These are phyloP conservation scores for Proisotoma minuta DNA, from an alignment of 2,888 invertebrate genomes.

Conservation along the genomic window DNA sequence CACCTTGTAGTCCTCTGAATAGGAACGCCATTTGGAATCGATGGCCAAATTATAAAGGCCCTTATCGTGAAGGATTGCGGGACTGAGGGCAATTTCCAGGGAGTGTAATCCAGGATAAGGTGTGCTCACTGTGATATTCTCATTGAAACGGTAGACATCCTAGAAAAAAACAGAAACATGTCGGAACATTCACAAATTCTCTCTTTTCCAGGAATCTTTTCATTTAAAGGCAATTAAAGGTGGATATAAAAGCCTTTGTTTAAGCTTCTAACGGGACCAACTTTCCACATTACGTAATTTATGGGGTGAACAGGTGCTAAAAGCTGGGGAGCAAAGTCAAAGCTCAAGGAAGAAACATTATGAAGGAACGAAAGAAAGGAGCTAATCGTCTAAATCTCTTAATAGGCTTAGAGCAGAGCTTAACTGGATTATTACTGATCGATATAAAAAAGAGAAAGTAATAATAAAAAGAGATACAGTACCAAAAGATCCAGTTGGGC, in stretches of 20 bases:
- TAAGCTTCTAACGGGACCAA: not conserved
- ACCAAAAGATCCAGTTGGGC: slow-evolving; percentile 44
- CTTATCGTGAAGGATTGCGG: slow-evolving; percentile 38
- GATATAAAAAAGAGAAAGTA: too few species aligned
- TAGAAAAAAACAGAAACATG: slow-evolving; percentile 17
- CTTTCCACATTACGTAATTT: too few species aligned
- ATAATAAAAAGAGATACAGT: slow-evolving; percentile 14
- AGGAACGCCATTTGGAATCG: slow-evolving; percentile 45
- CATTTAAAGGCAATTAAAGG: too few species aligned
- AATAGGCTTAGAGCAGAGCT: slow-evolving; percentile 22
- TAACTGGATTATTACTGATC: slow-evolving; percentile 16
- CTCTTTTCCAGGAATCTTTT: too few species aligned
- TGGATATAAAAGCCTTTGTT: not conserved
- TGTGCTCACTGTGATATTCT: slow-evolving; percentile 46
- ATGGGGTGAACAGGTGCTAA: too few species aligned
- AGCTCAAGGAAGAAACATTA: not conserved
- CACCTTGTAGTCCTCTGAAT: slow-evolving; percentile 45
- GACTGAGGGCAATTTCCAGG: slow-evolving; percentile 46
- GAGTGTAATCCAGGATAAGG: slow-evolving; percentile 45
- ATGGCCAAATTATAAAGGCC: slow-evolving; percentile 44
- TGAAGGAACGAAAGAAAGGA: too few species aligned
- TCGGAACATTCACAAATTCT: not conserved
- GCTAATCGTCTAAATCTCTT: slow-evolving; percentile 32
- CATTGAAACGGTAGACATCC: slow-evolving; percentile 47
- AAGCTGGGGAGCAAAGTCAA: too few species aligned